Conservation (phyloP, 2,113 vertebrate genomes). For the Nettapus auritus region DNA sequence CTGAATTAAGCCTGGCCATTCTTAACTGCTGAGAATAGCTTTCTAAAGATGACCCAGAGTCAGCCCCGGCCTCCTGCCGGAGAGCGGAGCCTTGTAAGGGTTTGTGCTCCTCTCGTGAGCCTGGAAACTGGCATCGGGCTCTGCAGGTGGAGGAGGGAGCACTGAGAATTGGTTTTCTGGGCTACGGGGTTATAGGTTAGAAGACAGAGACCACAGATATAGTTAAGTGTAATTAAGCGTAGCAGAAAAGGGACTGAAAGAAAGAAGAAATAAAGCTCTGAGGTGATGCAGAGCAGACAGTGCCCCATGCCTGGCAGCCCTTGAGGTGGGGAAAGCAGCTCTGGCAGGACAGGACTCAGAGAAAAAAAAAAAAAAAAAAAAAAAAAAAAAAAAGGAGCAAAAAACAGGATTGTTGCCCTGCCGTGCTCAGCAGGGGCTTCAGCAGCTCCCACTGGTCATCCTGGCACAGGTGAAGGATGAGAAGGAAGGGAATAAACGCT, state of each 20-base stretch:
- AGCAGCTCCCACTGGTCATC: rapidly evolving
- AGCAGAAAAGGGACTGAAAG: neutral
- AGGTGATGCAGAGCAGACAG: rapidly evolving
- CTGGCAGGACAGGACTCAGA: neutral
- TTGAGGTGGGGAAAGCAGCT: neutral
- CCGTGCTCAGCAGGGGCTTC: neutral
- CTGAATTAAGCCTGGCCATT: neutral
- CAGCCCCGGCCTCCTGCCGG: neutral
- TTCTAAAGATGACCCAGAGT: neutral
- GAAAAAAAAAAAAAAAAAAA: neutral
- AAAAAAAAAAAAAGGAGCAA: too few relatives aligned
- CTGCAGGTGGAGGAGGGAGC: rapidly evolving
- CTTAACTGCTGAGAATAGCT: slow-evolving; percentile 4
- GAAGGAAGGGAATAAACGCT: neutral
- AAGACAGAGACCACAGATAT: neutral
- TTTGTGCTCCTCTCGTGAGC: neutral
- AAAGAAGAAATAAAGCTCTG: neutral
- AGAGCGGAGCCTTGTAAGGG: neutral
- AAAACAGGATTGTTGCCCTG: neutral
- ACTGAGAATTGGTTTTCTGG: neutral
- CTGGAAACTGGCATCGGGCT: neutral
- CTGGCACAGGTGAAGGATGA: neutral
- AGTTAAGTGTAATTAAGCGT: neutral
- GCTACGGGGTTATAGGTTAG: neutral
- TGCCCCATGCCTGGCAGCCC: neutral